Conservation (phyloP, 2,888 invertebrate species). For the Brachyopa scutellaris region DNA sequence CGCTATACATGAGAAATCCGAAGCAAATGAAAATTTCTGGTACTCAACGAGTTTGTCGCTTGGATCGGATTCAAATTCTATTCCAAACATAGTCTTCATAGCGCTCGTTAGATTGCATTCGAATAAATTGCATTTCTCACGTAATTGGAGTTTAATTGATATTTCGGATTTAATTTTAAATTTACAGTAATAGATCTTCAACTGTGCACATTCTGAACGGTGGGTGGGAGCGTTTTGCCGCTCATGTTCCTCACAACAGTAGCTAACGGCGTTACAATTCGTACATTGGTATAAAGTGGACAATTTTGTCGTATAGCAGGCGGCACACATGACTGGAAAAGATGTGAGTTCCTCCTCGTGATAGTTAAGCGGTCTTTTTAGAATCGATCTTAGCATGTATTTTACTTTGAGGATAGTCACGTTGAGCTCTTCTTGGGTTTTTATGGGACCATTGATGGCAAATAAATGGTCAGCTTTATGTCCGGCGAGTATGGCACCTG, state of each 20-base stretch:
- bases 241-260: slow-evolving; percentile 76
- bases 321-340: slow-evolving; percentile 76
- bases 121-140: slow-evolving; percentile 49
- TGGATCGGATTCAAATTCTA: slow-evolving; percentile 66
- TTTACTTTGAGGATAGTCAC: slow-evolving; percentile 74
- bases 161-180: slow-evolving; percentile 71
- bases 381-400: slow-evolving; percentile 67
- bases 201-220: slow-evolving; percentile 73
- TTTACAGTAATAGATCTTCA: slow-evolving; percentile 76
- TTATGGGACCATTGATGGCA: slow-evolving; percentile 71
- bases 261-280: slow-evolving; percentile 75
- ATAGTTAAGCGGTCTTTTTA: slow-evolving; percentile 73
- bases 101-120: slow-evolving; percentile 73
- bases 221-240: slow-evolving; percentile 73
- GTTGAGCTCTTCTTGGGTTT: slow-evolving; percentile 72
- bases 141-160: slow-evolving; percentile 28
- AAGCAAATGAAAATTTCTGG: slow-evolving; percentile 75
- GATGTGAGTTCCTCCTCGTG: slow-evolving; percentile 77
- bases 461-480: slow-evolving; percentile 74
- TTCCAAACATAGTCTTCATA: slow-evolving; percentile 70
- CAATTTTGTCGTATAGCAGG: slow-evolving; percentile 75
- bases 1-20: slow-evolving; percentile 77
- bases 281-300: slow-evolving; percentile 71
- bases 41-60: slow-evolving; percentile 73
- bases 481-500: slow-evolving; percentile 67